Evolutionary conservation across 2,113 vertebrate species (phyloP).

Genomic region (Petrocephalus zakoni): DNA sequence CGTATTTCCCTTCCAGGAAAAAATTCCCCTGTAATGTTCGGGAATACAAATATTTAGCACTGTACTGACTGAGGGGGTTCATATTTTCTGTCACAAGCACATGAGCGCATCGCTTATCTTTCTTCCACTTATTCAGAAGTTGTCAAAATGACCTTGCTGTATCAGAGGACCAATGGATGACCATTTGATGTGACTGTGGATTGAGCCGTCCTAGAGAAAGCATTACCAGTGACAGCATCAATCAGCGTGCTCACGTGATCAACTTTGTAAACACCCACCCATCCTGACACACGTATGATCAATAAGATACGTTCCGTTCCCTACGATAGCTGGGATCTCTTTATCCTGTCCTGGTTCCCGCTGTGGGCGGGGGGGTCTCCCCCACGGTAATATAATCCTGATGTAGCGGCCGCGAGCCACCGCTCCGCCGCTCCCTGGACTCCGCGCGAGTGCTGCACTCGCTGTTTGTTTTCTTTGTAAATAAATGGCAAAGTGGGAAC

Average conservation of each 20-base stretch:
- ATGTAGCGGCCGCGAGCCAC: background rate
- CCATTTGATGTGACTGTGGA: background rate
- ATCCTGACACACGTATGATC: background rate
- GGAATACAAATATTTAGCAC: background rate
- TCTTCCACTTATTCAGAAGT: background rate
- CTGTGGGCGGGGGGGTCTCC: background rate
- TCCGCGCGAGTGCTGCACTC: background rate
- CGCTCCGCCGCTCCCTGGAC: background rate
- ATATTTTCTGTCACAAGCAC: background rate
- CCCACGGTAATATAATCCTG: background rate
- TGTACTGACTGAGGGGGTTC: background rate
- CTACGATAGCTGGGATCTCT: background rate
- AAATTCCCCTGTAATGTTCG: background rate
- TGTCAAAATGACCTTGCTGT: background rate
- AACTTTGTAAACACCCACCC: background rate
- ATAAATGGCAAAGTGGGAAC: conserved; percentile 14
- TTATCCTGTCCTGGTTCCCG: background rate
- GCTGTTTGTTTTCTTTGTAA: conserved; percentile 27
- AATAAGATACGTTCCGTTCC: background rate
- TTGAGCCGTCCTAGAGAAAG: background rate
- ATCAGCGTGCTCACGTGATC: background rate
- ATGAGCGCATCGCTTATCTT: background rate
- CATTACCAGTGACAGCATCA: background rate
- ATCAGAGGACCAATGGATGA: background rate
- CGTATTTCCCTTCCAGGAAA: background rate